phyloP scores from a whole-genome alignment of 2,888 invertebrate species.

The Apamea monoglypha region DNA sequence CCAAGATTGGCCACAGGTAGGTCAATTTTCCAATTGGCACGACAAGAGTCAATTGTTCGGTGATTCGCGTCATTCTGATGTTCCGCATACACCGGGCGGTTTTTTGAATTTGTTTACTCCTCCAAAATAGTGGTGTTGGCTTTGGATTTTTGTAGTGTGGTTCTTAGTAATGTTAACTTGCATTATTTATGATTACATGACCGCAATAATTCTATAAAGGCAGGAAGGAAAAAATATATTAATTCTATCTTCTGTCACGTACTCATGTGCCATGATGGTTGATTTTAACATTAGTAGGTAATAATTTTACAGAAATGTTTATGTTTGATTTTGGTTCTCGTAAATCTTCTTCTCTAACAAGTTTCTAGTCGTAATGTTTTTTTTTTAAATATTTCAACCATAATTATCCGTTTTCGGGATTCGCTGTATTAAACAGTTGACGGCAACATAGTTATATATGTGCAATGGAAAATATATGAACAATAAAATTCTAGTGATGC shows the following conservation, averaged over 20 bases:
- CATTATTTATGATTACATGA: background rate
- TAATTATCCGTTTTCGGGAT: background rate
- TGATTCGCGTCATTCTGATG: conserved; percentile 77
- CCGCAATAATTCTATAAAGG: background rate
- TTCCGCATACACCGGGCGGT: conserved; percentile 66
- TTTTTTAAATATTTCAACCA: background rate
- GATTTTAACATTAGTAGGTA: background rate
- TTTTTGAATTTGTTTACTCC: conserved; percentile 28
- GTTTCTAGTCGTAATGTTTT: background rate
- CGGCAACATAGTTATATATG: background rate
- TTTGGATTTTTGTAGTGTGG: background rate
- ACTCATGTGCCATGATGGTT: background rate
- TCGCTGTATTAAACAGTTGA: background rate
- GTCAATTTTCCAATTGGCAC: conserved; percentile 85
- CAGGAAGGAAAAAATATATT: conserved; percentile 13
- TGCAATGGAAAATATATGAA: conserved; percentile 7
- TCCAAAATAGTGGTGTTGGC: background rate
- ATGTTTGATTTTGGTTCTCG: background rate
- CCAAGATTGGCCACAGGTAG: conserved; percentile 83
- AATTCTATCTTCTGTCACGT: background rate
- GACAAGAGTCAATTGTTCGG: conserved; percentile 76
- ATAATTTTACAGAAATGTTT: too few species aligned
- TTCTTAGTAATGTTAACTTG: too few species aligned
- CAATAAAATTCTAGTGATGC: conserved; percentile 28
- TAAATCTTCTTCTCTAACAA: too few species aligned